These are phyloP conservation scores for Emydoidea blandingii DNA, from an alignment of 2,797 vertebrate species.

Conservation along the genomic window DNA sequence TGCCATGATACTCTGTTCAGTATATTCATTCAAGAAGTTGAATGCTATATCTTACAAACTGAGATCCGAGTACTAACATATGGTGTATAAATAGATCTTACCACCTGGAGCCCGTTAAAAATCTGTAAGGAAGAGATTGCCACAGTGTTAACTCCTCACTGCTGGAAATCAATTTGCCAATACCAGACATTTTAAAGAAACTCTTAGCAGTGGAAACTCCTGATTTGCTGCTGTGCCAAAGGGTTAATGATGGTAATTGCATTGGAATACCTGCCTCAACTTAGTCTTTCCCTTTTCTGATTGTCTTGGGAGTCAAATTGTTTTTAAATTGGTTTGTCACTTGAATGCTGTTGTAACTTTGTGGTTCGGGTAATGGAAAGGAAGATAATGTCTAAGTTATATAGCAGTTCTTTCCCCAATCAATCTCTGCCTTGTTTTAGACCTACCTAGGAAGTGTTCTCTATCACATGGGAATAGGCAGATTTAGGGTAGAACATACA, in stretches of 20 bases:
- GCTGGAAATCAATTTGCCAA: conserved; percentile 68
- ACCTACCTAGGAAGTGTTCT: conserved; percentile 47
- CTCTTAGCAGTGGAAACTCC: conserved; percentile 46
- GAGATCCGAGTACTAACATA: conserved; percentile 75
- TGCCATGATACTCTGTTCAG: conserved; percentile 76
- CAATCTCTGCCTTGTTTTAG: conserved; percentile 70
- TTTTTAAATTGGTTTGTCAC: conserved; percentile 75
- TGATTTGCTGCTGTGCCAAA: conserved; percentile 62
- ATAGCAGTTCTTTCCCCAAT: conserved; percentile 62
- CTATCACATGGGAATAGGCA: neutral
- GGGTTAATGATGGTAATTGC: conserved; percentile 72
- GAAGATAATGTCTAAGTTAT: conserved; percentile 65
- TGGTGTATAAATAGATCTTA: conserved; percentile 75
- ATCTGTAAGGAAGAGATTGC: conserved; percentile 61
- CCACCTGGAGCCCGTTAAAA: conserved; percentile 74
- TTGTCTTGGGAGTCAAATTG: conserved; percentile 75
- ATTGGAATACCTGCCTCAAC: conserved; percentile 64
- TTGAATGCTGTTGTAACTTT: conserved; percentile 68
- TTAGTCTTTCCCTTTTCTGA: conserved; percentile 67
- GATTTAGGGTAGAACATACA: conserved; percentile 34
- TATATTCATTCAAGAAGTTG: conserved; percentile 75
- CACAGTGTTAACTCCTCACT: conserved; percentile 64
- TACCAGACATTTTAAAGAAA: conserved; percentile 53
- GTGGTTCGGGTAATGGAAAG: conserved; percentile 61
- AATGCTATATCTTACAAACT: conserved; percentile 66